Percentiles rank a stretch among this genome's conserved stretches.
phyloP scores from a whole-genome alignment of 2,888 invertebrate species.

The Archips crataeganus region DNA sequence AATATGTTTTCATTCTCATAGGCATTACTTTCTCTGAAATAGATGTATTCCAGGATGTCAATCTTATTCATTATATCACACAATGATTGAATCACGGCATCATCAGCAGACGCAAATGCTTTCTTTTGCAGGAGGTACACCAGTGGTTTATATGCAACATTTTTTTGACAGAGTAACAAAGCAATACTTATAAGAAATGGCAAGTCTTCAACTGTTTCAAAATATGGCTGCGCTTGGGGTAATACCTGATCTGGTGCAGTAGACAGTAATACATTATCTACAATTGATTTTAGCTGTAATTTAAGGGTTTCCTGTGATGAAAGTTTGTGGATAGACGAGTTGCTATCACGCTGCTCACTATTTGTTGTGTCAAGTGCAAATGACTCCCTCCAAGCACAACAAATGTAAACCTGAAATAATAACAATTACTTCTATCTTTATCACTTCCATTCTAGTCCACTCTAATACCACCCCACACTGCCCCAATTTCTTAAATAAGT shows the following conservation, averaged over 20 bases:
- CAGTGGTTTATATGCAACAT: constrained; percentile 65
- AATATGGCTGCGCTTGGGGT: constrained; percentile 60
- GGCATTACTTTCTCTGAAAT: constrained; percentile 66
- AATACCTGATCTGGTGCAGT: constrained; percentile 57
- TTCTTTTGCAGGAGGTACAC: constrained; percentile 70
- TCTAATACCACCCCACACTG: too few relatives aligned
- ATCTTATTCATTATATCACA: constrained; percentile 72
- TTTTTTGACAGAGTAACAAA: constrained; percentile 63
- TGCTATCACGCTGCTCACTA: constrained; percentile 47
- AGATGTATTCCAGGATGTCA: constrained; percentile 76
- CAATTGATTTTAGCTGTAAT: constrained; percentile 58
- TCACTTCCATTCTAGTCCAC: too few relatives aligned
- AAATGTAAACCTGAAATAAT: constrained; percentile 56
- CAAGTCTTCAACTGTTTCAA: constrained; percentile 68
- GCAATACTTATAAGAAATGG: constrained; percentile 60
- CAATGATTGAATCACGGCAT: constrained; percentile 54
- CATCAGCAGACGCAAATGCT: constrained; percentile 57
- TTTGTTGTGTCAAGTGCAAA: constrained; percentile 43
- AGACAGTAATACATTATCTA: constrained; percentile 52
- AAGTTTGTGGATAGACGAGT: constrained; percentile 48
- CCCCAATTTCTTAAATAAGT: too few relatives aligned
- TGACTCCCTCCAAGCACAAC: constrained; percentile 48
- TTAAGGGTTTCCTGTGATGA: constrained; percentile 69
- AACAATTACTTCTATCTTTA: neutral
- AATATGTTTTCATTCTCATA: constrained; percentile 68